Evolutionary conservation across 2,113 vertebrate species (phyloP), one percentile per base, ranked within the genome.

Genomic region (Andinoacara biseriatus): DNA sequence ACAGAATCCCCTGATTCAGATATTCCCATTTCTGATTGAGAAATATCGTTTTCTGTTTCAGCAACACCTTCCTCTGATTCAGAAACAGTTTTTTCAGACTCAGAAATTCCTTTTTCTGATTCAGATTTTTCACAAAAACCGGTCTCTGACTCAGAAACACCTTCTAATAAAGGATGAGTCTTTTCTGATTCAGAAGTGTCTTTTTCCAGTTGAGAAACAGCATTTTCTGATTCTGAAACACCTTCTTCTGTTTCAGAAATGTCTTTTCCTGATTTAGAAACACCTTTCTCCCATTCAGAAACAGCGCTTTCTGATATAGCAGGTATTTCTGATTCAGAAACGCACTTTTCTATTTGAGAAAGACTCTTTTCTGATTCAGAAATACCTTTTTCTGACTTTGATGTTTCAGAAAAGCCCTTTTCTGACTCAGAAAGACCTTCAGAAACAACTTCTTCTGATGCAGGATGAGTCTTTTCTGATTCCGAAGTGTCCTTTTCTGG

Each of bases 1-100:
- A 65, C 18, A 58, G 26, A 40, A 15, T 65, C 49, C 9, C 85
- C 74, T 76, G 86, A 75, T n/a, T 76, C 31, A 62, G 60, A 26
- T 54, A 22, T 57, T 49, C 52, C 18, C 29, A 62, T 33, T 74
- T 63, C 58, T 29, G 60, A 76, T 17, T 46, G 1, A 18, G 31
- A 75, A 75, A 59, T 20, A 0, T 33, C 29, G 10, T 38, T 74
- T 13, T 57, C 31, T 57, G 20, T 5, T 8, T 26, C 38, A 65
- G 14, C 7, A 65, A 26, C n/a, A 65, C 62, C 22, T 65, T 65
- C 0, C 22, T 46, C 22, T 67, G 22, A 46, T 46, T 58, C 56
- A 72, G 43, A 57, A 57, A 24, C 18, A 24, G 10, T 10, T 1
- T 57, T 9, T 57, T 11, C 54, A 22, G 54, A 22, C 8, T 56